Percentiles rank a stretch among this genome's conserved stretches.
Evolutionary conservation across 2,797 vertebrate species (phyloP).

Genomic region (Clarias pachynema): DNA sequence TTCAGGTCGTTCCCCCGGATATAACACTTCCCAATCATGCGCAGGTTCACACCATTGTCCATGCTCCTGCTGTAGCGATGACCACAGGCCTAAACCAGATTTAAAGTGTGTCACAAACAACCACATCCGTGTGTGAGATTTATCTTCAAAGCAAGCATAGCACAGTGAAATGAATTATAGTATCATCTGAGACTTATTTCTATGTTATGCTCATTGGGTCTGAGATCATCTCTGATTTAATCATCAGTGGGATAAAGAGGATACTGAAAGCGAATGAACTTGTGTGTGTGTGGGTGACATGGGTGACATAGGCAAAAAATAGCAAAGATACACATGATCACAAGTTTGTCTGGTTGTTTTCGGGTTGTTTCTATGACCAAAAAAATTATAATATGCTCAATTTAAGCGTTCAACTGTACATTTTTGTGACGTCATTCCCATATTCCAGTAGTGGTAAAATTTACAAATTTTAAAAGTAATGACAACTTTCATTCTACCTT

Average conservation of each 20-base stretch:
- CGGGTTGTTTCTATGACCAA: too few species aligned
- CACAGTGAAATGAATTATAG: not conserved
- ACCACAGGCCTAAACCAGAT: constrained; percentile 79
- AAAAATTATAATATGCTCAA: too few species aligned
- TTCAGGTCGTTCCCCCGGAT: constrained; percentile 82
- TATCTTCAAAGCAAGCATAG: not conserved
- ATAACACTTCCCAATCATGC: constrained; percentile 91
- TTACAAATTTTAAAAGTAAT: too few species aligned
- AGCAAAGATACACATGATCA: too few species aligned
- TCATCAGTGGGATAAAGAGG: not conserved
- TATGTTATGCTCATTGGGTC: not conserved
- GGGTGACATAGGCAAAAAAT: too few species aligned
- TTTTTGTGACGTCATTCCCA: too few species aligned
- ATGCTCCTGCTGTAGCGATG: constrained; percentile 85
- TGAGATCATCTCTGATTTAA: not conserved
- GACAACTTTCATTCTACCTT: too few species aligned
- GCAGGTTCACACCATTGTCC: constrained; percentile 73
- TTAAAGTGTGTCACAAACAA: not conserved
- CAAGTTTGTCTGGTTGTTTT: too few species aligned
- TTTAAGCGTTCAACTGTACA: too few species aligned
- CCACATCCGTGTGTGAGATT: not conserved
- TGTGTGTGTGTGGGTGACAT: too few species aligned
- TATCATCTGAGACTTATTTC: not conserved
- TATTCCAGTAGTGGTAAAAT: too few species aligned
- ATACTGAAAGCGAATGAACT: not conserved